Base-by-base conservation (phyloP, 2,113 vertebrate genomes). In the Rutilus rutilus region DNA sequence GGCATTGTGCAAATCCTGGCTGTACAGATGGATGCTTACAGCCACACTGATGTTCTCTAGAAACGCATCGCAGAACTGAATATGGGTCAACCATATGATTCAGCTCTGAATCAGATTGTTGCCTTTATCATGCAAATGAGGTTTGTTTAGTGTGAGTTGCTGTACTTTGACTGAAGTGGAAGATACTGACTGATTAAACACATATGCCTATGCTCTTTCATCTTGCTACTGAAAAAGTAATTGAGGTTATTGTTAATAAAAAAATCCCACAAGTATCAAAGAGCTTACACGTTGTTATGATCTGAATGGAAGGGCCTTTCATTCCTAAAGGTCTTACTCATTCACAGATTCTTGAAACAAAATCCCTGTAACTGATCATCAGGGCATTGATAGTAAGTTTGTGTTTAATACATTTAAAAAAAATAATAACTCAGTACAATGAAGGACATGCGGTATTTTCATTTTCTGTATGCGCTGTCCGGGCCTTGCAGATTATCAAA, bases 71-170 rank as follows among this genome's bases (percentile, higher is more conserved):
- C 52, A 62, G 71, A 45, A 30, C 39, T 79, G 33, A 80, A 86
- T 86, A 86, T 88, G 87, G 84, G 87, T 84, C 67, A 77, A 65
- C 59, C 71, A 80, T 50, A 80, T 57, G 64, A 69, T 85, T 81
- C 12, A 88, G 27, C 59, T 52, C n/a, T 50, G n/a, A 54, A 19
- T 57, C 33, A 42, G 33, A 69, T 23, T 57, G n/a, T 27, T 80
- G 73, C 67, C 65, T 62, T 88, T 74, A 25, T 21, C 59, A 75
- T 78, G 39, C 33, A 82, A 39, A 57, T 67, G 45, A 75, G 65
- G 54, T 33, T 69, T 74, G 69, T 81, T 85, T 84, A 75, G 52
- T 80, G 75, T 80, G 54, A 83, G 79, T 78, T 3, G 30, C 47
- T 23, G 10, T 86, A 57, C 23, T 78, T 42, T 39, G 39, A 42